These are phyloP conservation scores for Emmelina monodactyla DNA, from an alignment of 2,888 invertebrate species.

Conservation along the genomic window DNA sequence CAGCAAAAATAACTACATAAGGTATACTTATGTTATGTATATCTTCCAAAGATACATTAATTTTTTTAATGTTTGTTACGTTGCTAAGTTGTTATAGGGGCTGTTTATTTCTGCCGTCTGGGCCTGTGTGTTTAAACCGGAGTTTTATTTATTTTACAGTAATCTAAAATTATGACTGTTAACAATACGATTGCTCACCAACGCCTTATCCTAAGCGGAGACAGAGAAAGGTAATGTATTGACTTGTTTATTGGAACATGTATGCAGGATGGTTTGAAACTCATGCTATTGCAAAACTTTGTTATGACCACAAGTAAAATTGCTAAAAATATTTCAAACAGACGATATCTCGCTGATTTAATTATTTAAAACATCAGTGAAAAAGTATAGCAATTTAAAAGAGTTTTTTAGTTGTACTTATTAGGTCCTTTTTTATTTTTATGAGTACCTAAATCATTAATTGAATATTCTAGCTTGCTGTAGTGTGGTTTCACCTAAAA, in stretches of 20 bases:
- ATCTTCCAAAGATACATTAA: too few species aligned
- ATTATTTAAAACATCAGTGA: background rate
- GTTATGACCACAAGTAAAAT: background rate
- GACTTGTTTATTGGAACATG: slow-evolving; percentile 4
- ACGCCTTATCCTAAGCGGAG: slow-evolving; percentile 54
- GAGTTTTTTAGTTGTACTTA: background rate
- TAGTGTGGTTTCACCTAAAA: too few species aligned
- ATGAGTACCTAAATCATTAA: too few species aligned
- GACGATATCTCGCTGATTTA: too few species aligned
- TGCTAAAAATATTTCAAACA: too few species aligned
- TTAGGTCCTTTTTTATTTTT: background rate
- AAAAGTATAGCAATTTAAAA: background rate
- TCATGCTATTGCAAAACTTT: background rate
- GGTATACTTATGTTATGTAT: too few species aligned
- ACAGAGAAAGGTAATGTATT: slow-evolving; percentile 45
- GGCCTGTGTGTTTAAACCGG: background rate
- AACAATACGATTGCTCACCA: slow-evolving; percentile 63
- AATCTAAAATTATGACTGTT: slow-evolving; percentile 39
- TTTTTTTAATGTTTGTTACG: too few species aligned
- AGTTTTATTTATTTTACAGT: background rate
- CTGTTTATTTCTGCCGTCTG: too few species aligned
- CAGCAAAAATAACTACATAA: too few species aligned
- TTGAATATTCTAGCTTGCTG: too few species aligned
- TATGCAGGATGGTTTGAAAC: background rate
- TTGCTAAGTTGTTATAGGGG: too few species aligned